Evolutionary conservation across 1,140 invertebrate genomes (phyloP), one percentile per base, ranked within the genome.

Genomic region (Cydia strobilella): DNA sequence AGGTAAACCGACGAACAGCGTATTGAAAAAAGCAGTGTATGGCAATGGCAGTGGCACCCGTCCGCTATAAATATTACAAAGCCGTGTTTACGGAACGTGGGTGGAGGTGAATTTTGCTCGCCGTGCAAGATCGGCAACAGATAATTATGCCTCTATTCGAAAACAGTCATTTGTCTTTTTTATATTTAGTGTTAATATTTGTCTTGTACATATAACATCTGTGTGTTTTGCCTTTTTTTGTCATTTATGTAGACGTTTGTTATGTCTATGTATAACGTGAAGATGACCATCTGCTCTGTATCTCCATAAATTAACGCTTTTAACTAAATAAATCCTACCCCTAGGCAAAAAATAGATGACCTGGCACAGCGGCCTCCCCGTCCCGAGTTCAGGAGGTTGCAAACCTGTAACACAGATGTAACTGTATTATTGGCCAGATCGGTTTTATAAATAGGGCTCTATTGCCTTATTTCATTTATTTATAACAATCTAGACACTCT

Each of bases 1-100:
- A 35, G 65, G 54, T 20, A 59, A 59, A 18, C 54, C 65, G 13
- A 23, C n/a, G 65, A 35, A 69, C 39, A 42, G 9, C 27, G 31
- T 39, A 35, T 39, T 69, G 65, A 69, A 69, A 69, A 35, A 69
- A 69, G 31, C 27, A 69, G 27, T 12, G 65, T 35, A 66, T 35
- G 27, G 54, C 20, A 18, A 15, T 42, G 65, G 20, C 54, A 13
- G 15, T 69, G 65, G 65, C 65, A 42, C 65, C 65, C 65, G 65
- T 69, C 65, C 65, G 65, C 65, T 31, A 69, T 69, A 69, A 69
- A 69, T 69, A 69, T 69, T 69, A 39, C 65, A 35, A 39, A 39
- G 65, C 65, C 18, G 65, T 42, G 15, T 31, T 15, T n/a, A 66
- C 25, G 27, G 6, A 35, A 39, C 65, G 65, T 69, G 65, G 65